A percentile compares a stretch with the other conserved stretches of the same genome.
phyloP scores from a whole-genome alignment of 1,140 invertebrate species.

The Drosophila varians region DNA sequence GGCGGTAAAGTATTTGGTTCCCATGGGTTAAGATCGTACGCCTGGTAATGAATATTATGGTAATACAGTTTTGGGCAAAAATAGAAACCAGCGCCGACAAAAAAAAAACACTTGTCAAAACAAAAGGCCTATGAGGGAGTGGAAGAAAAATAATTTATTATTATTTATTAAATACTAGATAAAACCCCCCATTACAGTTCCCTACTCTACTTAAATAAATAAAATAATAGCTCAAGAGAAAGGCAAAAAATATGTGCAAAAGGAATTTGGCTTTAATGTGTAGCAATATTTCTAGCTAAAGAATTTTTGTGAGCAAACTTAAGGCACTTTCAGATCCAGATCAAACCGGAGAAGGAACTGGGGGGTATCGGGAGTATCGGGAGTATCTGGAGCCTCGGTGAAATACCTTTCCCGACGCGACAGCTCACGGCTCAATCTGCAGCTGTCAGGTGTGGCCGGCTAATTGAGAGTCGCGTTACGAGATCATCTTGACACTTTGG shows the following conservation, averaged over 20 bases:
- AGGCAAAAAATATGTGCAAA: not conserved
- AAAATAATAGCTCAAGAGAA: too few species aligned
- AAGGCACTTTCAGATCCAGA: constrained; percentile 4
- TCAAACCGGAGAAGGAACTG: not conserved
- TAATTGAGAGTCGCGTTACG: constrained; percentile 52
- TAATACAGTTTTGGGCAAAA: constrained; percentile 36
- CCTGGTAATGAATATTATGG: constrained; percentile 23
- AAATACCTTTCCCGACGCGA: constrained; percentile 32
- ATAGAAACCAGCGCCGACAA: constrained; percentile 28
- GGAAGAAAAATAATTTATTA: not conserved
- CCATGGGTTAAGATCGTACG: constrained; percentile 14
- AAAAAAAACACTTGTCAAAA: constrained; percentile 37
- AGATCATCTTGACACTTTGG: constrained; percentile 48
- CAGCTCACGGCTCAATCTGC: constrained; percentile 43
- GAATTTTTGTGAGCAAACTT: not conserved
- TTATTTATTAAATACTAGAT: not conserved
- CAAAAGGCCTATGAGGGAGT: constrained; percentile 2
- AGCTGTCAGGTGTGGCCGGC: constrained; percentile 48
- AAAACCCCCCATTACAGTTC: too few species aligned
- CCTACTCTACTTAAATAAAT: too few species aligned
- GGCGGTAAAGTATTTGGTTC: constrained; percentile 32
- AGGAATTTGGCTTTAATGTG: not conserved
- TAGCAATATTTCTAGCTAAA: not conserved
- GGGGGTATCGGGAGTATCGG: constrained; percentile 7
- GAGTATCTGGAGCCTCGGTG: constrained; percentile 25